A percentile compares a stretch with the other conserved stretches of the same genome.
phyloP scores from a whole-genome alignment of 2,888 invertebrate species.

The Hyposoter dolosus region DNA sequence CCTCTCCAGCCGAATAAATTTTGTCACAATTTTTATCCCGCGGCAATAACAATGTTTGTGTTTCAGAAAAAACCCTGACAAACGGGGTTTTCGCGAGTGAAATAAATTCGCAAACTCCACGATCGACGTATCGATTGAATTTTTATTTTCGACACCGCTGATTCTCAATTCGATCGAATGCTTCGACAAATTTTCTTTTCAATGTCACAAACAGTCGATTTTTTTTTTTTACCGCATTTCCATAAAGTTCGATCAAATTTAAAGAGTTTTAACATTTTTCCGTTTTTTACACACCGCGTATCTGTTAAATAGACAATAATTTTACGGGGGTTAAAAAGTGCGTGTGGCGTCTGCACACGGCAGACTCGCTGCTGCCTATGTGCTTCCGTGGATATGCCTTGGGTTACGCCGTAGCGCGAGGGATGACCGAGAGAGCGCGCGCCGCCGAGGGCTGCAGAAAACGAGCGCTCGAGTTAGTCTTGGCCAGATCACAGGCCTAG shows the following conservation, averaged over 20 bases:
- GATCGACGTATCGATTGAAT: neutral
- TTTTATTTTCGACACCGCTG: neutral
- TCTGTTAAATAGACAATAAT: conserved; percentile 74
- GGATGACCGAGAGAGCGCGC: conserved; percentile 80
- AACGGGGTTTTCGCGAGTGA: neutral
- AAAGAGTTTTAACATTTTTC: neutral
- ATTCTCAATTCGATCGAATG: neutral
- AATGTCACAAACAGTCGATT: neutral
- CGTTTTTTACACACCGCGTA: neutral
- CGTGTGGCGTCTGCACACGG: conserved; percentile 74
- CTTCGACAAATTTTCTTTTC: neutral
- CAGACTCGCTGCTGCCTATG: conserved; percentile 16
- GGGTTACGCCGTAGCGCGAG: conserved; percentile 73
- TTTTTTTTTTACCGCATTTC: neutral
- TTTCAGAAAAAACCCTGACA: neutral
- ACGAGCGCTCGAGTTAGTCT: conserved; percentile 84
- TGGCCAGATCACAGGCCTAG: conserved; percentile 84
- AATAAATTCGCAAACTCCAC: neutral
- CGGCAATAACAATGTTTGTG: conserved; percentile 8
- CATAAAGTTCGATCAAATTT: neutral
- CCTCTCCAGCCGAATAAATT: conserved; percentile 55
- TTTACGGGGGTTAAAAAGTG: conserved; percentile 81
- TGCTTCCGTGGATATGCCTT: conserved; percentile 24
- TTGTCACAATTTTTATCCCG: conserved; percentile 53
- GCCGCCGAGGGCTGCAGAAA: conserved; percentile 82